Base-by-base conservation (phyloP, 2,888 invertebrate species). In the Nephrotoma appendiculata region DNA sequence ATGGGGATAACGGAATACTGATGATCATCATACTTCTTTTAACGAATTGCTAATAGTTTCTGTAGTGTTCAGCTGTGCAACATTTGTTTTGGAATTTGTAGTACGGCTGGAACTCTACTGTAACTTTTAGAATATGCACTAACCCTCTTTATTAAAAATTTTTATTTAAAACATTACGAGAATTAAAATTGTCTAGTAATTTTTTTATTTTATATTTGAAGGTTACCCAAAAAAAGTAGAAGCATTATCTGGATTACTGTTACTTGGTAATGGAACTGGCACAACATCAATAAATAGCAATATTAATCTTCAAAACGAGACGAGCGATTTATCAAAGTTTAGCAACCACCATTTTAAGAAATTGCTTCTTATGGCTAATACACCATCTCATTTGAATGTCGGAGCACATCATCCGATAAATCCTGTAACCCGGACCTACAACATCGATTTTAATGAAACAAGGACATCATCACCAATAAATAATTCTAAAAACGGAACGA, bases 21-120 rank as follows among this genome's bases (percentile, higher is more conserved):
- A 44, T 3, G 7, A 85, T 44, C 43, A 44, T 85, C 44, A 85
- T 71, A 9, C 15, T 44, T 9, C 11, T 44, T 11, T 31, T 31
- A 31, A 45, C 19, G 15, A n/a, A 42, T n/a, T 5, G 31, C 44
- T 85, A 85, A 85, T 85, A 12, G 45, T 85, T 85, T 45, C 44
- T 9, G 45, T 85, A 19, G 44, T 19, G 85, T 85, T 85, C 85
- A 43, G 85, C 19, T 44, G 85, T 15, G 45, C 44, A 11, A 19
- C 85, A 85, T 11, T 85, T 15, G 19, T 44, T 85, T 7, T 85
- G 6, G 19, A 5, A 85, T 2, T 45, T 85, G 85, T 85, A 85
- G 85, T 85, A 85, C 85, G 85, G 85, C 85, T 85, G 42, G 42
- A 85, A 85, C 85, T 85, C 85, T 85, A 85, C 85, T 43, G 44